Evolutionary conservation across 1,140 invertebrate genomes (phyloP).

Genomic region (Zaprionus ornatus): DNA sequence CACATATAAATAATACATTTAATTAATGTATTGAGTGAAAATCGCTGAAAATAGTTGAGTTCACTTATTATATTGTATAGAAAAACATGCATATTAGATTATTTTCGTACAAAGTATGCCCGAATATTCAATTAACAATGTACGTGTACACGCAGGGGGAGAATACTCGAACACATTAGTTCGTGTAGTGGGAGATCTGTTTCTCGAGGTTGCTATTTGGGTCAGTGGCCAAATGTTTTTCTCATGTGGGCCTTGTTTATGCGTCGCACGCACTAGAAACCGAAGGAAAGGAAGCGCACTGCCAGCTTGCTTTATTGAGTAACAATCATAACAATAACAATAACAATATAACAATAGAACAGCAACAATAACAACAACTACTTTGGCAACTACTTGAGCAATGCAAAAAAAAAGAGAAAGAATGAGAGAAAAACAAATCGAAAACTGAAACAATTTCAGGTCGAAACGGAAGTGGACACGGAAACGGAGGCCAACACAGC

Average conservation of each 20-base stretch:
- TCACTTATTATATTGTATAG: background rate
- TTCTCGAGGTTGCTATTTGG: background rate
- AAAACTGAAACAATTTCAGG: slow-evolving; percentile 39
- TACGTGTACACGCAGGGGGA: background rate
- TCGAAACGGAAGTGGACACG: slow-evolving; percentile 63
- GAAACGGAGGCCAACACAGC: slow-evolving; percentile 41
- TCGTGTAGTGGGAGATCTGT: background rate
- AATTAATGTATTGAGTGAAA: background rate
- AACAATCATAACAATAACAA: slow-evolving; percentile 9
- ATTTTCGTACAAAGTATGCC: background rate
- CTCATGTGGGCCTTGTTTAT: slow-evolving; percentile 24
- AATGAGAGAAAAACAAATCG: background rate
- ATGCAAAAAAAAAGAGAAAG: background rate
- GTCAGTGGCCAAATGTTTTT: slow-evolving; percentile 1
- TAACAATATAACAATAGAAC: background rate
- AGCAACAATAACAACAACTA: slow-evolving; percentile 14
- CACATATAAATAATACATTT: background rate
- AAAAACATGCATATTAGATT: background rate
- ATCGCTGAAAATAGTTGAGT: background rate
- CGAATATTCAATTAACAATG: background rate
- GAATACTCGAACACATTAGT: background rate
- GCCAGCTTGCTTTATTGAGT: slow-evolving; percentile 9
- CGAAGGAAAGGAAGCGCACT: background rate
- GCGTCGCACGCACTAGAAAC: slow-evolving; percentile 14
- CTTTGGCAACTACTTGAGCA: slow-evolving; percentile 14